Evolutionary conservation across 2,797 vertebrate species (phyloP), one percentile per base, ranked within the genome.

Genomic region (Kryptolebias ocellatus): DNA sequence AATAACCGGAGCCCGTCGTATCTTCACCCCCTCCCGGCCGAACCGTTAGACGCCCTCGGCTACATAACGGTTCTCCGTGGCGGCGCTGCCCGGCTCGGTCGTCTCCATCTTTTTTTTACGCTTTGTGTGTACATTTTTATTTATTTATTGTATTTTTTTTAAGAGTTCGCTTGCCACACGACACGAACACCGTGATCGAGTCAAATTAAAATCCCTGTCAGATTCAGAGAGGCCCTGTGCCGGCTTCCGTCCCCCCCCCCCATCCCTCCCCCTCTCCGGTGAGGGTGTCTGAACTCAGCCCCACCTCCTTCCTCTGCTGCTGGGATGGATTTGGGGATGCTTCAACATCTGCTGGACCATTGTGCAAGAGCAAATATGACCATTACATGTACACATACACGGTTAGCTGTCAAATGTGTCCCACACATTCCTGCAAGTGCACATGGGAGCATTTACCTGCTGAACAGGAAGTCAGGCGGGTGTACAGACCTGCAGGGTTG

Each of bases 401-500:
- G 20, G 20, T 24, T 24, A 24, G 20, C 20, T 24, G 20, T 24
- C 20, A 24, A 24, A 24, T 24, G 20, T 24, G 5, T 45, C n/a
- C 17, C 14, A 5, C 17, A 12, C 28, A 42, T 55, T 34, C 39
- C 4, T 24, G 49, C 49, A 24, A 17, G 31, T 9, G 31, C 58
- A 59, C 24, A 15, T 67, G 49, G 29, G 11, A 14, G 10, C 24
- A 46, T 37, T 55, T 66, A 49, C 53, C 60, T 52, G 54, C 62
- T 53, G 20, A 42, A 49, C 15, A 52, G 54, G 34, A 55, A 20
- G 28, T 18, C 8, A 54, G 31, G 7, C 34, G 20, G 29, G 16
- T 42, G 11, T 20, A 17, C 11, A 64, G n/a, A 12, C 31, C 10
- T 51, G 18, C 9, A 49, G 14, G 28, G 56, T 4, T 29, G 27